These are phyloP conservation scores for Mactra quadrangularis DNA, from an alignment of 1,140 invertebrate genomes.

Conservation along the genomic window DNA sequence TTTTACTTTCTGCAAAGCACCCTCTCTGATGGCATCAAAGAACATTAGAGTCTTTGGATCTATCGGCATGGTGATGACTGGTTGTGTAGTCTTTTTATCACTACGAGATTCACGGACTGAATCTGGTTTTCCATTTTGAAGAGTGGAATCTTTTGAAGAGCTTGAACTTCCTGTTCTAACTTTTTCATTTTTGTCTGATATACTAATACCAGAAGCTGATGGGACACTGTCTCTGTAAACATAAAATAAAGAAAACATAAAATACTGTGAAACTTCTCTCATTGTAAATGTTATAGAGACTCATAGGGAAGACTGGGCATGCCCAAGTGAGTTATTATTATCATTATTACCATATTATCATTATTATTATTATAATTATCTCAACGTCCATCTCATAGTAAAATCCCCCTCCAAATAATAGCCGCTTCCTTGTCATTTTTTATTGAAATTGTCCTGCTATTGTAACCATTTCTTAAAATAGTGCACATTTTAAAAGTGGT, in stretches of 20 bases:
- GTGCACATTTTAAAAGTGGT: too few species aligned
- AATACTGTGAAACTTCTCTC: neutral
- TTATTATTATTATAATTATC: too few species aligned
- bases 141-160: neutral
- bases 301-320: too few species aligned
- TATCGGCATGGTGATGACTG: slow-evolving; percentile 8
- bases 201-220: neutral
- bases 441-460: too few species aligned
- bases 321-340: too few species aligned
- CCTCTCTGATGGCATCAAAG: slow-evolving; percentile 62
- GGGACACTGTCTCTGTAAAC: slow-evolving; percentile 9
- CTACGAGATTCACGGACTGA: neutral
- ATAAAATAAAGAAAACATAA: slow-evolving; percentile 8
- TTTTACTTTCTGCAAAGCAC: slow-evolving; percentile 62
- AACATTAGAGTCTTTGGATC: slow-evolving; percentile 56
- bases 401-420: too few species aligned
- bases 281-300: too few species aligned
- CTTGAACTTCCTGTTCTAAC: neutral
- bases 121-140: slow-evolving; percentile 37
- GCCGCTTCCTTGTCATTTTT: too few species aligned
- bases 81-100: neutral
- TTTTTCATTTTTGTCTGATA: neutral
- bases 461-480: too few species aligned
- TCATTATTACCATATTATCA: too few species aligned
- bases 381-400: too few species aligned